Conservation (phyloP, 2,113 vertebrate species). For the Piprites chloris region DNA sequence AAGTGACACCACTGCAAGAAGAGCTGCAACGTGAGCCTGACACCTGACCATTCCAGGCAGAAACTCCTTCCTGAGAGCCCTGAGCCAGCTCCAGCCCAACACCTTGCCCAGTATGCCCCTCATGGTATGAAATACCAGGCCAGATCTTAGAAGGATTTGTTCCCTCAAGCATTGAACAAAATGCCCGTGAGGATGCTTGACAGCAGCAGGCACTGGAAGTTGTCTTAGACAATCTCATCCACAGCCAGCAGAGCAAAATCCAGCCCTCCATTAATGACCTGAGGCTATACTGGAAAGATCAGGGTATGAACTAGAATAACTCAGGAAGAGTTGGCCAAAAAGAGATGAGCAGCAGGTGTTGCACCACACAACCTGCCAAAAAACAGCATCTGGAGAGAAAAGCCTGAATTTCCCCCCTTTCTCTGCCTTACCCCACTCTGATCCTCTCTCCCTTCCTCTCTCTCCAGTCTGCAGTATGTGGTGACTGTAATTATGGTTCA, state of each 20-base stretch:
- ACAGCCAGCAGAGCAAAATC: background rate
- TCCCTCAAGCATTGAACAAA: background rate
- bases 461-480: background rate
- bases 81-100: background rate
- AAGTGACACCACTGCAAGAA: background rate
- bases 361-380: background rate
- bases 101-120: background rate
- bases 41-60: background rate
- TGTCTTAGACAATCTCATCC: background rate
- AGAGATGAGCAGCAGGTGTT: background rate
- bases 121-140: rapidly evolving
- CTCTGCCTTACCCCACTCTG: background rate
- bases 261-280: background rate
- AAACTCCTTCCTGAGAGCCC: background rate
- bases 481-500: background rate
- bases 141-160: background rate
- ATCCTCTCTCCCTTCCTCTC: background rate
- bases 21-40: background rate
- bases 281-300: background rate
- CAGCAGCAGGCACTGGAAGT: background rate
- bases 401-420: background rate
- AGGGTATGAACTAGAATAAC: background rate
- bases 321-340: background rate
- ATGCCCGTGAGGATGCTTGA: background rate
- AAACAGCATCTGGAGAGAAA: background rate